Base-by-base conservation (phyloP, 2,888 invertebrate genomes). In the Osedax fenrisi region DNA sequence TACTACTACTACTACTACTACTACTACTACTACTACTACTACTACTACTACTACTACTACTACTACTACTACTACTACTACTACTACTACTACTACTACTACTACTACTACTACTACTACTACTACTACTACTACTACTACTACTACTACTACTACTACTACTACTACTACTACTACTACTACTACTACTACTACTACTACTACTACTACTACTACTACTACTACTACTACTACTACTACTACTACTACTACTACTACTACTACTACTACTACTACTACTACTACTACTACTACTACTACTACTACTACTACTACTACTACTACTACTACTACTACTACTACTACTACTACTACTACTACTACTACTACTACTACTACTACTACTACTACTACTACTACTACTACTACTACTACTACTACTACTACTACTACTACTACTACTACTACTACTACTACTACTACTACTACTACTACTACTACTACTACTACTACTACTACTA, bases 121-220 rank as follows among this genome's bases (percentile, higher is more conserved):
- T 1, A 23, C 61, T 61, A 13, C 61, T 3, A 23, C 61, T 61
- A 13, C 61, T 61, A 3, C 61, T 61, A 61, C 61, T 61, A 61
- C 61, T 61, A 2, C 61, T 61, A 61, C 61, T 61, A 2, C 61
- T 61, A 61, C 61, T 61, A 61, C 61, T 61, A 61, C 61, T 3
- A 61, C 61, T 61, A 61, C 61, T 61, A 2, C 61, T 61, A 61
- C 61, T 61, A 61, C 61, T 61, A 61, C 61, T 61, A 61, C 61
- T 61, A 61, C 61, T 61, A 61, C 61, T 61, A 61, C 61, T 61
- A 61, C 61, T 61, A 61, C 61, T 61, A 61, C 61, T 61, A 61
- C 61, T 61, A 61, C 61, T 61, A 61, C 61, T 61, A 61, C 61
- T 61, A 2, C 61, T 61, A 61, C 61, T 61, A 61, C 61, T 61